Conservation (phyloP, 2,113 vertebrate species). For the Rhynchomys soricoides region DNA sequence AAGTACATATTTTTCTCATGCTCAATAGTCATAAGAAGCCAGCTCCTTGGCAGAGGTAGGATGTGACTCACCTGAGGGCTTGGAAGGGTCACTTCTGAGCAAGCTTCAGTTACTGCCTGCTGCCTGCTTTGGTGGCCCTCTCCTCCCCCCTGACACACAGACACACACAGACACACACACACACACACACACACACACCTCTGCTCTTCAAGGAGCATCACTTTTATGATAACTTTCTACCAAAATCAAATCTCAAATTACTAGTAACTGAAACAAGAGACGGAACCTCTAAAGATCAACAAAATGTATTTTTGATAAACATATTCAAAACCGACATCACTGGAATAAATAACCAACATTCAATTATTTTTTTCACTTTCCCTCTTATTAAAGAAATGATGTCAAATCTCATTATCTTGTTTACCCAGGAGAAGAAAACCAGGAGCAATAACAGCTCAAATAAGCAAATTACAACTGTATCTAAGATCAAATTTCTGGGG, state of each 20-base stretch:
- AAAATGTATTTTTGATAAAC: conserved; percentile 37
- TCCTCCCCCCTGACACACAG: not conserved
- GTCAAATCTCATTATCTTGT: conserved; percentile 74
- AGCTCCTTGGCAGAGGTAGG: not conserved
- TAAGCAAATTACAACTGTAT: conserved; percentile 67
- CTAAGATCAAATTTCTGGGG: conserved; percentile 70
- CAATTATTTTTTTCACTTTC: conserved; percentile 55
- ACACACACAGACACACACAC: not conserved
- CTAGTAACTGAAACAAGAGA: conserved; percentile 13
- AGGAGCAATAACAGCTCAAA: conserved; percentile 66
- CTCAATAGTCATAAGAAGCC: not conserved
- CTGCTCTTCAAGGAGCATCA: not conserved
- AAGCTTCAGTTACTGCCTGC: not conserved
- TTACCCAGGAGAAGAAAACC: conserved; percentile 62
- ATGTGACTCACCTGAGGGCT: not conserved
- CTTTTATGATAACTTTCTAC: not conserved
- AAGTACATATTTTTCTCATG: not conserved
- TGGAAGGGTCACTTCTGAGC: not conserved
- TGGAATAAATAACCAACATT: conserved; percentile 45
- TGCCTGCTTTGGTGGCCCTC: not conserved
- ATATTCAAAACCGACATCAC: conserved; percentile 33
- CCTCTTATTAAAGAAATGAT: conserved; percentile 64
- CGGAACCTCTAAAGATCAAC: conserved; percentile 19
- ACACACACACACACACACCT: not conserved
- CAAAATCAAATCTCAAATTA: conserved; percentile 30